Conservation (phyloP, 1,140 invertebrate species). For the Zaprionus tsacasi region DNA sequence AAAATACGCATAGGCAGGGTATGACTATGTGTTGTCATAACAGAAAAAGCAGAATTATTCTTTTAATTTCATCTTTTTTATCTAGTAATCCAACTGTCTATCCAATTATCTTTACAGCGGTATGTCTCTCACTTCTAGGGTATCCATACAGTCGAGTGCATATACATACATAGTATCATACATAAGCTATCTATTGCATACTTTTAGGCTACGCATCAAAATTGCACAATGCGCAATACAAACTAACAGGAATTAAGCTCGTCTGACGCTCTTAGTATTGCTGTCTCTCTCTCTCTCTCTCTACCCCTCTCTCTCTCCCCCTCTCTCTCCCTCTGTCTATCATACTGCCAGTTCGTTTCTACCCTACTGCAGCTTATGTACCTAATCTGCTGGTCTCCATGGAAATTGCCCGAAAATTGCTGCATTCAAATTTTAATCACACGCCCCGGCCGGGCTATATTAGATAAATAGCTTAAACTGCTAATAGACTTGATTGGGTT, state of each 20-base stretch:
- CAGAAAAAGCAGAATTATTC: too few species aligned
- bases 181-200: background rate
- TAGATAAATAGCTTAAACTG: conserved; percentile 1
- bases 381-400: conserved; percentile 1
- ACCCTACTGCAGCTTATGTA: background rate
- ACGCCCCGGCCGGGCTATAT: background rate
- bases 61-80: too few species aligned
- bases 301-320: background rate
- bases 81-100: too few species aligned
- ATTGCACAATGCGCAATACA: background rate
- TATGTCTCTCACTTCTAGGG: background rate
- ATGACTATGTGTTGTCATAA: background rate
- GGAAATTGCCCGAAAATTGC: background rate
- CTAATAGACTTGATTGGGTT: background rate
- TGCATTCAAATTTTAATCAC: conserved; percentile 4
- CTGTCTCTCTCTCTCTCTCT: background rate
- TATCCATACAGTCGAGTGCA: background rate
- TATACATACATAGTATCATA: too few species aligned
- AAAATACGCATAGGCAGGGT: background rate
- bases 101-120: too few species aligned
- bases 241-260: background rate
- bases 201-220: background rate
- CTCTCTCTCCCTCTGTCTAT: background rate
- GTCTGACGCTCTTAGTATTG: too few species aligned
- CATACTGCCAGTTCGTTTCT: background rate